phyloP scores from a whole-genome alignment of 2,888 invertebrate genomes.

The Dendrolimus houi region DNA sequence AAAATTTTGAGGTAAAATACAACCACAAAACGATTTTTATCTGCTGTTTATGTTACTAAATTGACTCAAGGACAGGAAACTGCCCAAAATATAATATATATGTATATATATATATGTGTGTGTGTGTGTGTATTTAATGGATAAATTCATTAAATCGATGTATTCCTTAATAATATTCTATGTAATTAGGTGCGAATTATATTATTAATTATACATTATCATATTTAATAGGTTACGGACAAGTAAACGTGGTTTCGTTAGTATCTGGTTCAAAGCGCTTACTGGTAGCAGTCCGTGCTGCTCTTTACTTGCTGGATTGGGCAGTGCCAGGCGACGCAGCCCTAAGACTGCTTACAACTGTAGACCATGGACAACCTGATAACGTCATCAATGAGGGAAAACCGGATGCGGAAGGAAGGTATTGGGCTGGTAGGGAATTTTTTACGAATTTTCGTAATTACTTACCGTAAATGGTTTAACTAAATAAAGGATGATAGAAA shows the following conservation, averaged over 20 bases:
- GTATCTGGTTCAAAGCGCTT: constrained; percentile 50
- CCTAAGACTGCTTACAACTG: constrained; percentile 36
- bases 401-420: constrained; percentile 77
- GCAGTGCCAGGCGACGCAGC: constrained; percentile 44
- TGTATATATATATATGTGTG: no score
- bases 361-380: constrained; percentile 49
- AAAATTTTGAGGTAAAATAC: no score
- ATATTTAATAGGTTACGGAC: constrained; percentile 52
- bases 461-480: no score
- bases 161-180: no score
- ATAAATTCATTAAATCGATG: no score
- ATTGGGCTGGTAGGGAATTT: constrained; percentile 76
- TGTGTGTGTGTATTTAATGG: no score
- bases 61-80: no score
- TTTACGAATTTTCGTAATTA: background rate
- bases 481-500: no score
- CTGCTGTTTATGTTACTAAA: no score
- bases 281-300: constrained; percentile 56
- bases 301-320: constrained; percentile 66
- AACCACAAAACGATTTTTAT: no score
- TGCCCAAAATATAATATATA: no score
- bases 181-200: no score
- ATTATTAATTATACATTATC: background rate
- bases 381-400: constrained; percentile 82
- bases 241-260: constrained; percentile 65